Conservation (phyloP, 2,797 vertebrate species). For the Oreortyx pictus region DNA sequence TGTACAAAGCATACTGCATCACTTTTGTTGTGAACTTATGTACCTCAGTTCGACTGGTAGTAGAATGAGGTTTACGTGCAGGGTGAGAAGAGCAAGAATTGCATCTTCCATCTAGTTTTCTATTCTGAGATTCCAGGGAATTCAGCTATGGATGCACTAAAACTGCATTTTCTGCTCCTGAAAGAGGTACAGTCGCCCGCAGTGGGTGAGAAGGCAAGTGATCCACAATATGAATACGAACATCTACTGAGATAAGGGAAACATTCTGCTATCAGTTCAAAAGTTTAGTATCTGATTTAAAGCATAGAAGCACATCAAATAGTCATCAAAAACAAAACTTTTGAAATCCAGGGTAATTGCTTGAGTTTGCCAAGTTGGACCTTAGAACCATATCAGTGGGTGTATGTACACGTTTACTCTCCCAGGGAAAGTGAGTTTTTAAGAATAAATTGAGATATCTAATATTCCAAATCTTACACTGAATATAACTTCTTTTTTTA, state of each 20-base stretch:
- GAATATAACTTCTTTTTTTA: background rate
- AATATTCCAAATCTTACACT: background rate
- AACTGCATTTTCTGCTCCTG: accelerated
- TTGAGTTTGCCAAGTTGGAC: background rate
- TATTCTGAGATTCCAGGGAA: background rate
- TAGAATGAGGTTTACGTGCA: background rate
- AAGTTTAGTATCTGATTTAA: background rate
- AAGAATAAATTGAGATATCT: background rate
- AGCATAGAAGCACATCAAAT: background rate
- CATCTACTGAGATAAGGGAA: background rate
- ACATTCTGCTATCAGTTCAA: background rate
- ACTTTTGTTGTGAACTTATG: background rate
- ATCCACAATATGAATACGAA: background rate
- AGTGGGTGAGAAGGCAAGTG: background rate
- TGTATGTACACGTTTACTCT: background rate
- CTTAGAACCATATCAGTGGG: background rate
- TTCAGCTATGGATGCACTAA: background rate
- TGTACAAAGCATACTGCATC: background rate
- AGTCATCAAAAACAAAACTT: background rate
- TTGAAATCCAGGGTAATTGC: background rate
- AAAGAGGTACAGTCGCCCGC: background rate
- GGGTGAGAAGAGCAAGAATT: background rate
- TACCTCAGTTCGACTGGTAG: background rate
- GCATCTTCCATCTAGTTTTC: background rate
- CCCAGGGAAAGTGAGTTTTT: background rate